A percentile compares a stretch with the other conserved stretches of the same genome.
Conservation (phyloP, 2,113 vertebrate species). For the Vulpes lagopus region DNA sequence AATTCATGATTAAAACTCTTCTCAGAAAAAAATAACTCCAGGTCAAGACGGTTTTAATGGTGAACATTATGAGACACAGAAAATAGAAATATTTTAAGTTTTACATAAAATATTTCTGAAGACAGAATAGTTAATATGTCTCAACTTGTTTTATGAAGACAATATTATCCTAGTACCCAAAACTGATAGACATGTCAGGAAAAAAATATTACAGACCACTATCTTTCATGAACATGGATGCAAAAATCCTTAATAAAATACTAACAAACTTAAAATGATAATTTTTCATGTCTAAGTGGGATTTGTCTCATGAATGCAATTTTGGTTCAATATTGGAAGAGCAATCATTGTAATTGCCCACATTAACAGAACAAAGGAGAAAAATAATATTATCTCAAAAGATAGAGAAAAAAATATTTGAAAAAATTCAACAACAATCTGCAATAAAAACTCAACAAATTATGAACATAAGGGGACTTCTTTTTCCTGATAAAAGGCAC, state of each 20-base stretch:
- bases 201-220: neutral
- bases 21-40: neutral
- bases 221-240: neutral
- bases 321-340: neutral
- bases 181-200: neutral
- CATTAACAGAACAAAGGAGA: neutral
- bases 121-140: neutral
- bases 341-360: neutral
- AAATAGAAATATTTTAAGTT: neutral
- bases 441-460: neutral
- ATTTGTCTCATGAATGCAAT: neutral
- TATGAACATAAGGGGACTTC: neutral
- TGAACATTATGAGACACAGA: neutral
- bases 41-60: neutral
- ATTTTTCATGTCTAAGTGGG: neutral
- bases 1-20: neutral
- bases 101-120: conserved; percentile 1
- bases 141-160: neutral
- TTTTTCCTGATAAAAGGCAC: neutral
- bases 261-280: neutral
- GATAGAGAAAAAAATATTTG: neutral
- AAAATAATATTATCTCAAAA: neutral
- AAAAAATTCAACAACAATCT: neutral
- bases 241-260: conserved; percentile 7
- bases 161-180: neutral